A percentile compares a stretch with the other conserved stretches of the same genome.
Evolutionary conservation across 1,140 invertebrate genomes (phyloP).

Genomic region (Tribolium madens): DNA sequence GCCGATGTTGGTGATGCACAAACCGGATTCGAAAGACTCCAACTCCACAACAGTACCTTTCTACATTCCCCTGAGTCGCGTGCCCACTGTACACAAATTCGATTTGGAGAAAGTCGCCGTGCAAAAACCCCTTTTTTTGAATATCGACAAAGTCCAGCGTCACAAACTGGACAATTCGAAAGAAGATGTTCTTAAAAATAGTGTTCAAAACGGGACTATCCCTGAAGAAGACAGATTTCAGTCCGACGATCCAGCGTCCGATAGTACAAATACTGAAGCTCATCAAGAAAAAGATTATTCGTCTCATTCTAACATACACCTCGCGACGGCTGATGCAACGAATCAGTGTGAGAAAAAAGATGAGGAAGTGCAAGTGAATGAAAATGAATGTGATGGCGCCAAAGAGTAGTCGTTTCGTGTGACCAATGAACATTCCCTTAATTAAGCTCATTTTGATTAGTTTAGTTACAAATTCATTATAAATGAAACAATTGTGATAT

Average conservation of each 20-base stretch:
- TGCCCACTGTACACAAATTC: slow-evolving; percentile 11
- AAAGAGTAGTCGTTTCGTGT: slow-evolving; percentile 8
- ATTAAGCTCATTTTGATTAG: neutral
- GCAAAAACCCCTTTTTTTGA: neutral
- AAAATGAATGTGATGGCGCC: slow-evolving; percentile 1
- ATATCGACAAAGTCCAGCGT: neutral
- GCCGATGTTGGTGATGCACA: slow-evolving; percentile 58
- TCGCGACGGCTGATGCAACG: neutral
- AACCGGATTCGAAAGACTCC: slow-evolving; percentile 46
- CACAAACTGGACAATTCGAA: slow-evolving; percentile 18
- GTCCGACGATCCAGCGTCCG: neutral
- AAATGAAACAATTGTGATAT: slow-evolving; percentile 22
- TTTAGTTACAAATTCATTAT: neutral
- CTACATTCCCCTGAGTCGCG: slow-evolving; percentile 21
- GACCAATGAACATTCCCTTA: slow-evolving; percentile 21
- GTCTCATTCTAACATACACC: neutral
- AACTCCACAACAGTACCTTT: neutral
- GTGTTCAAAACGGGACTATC: slow-evolving; percentile 21
- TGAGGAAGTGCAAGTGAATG: neutral
- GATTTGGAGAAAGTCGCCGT: slow-evolving; percentile 9
- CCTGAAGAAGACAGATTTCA: slow-evolving; percentile 9
- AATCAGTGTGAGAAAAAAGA: neutral
- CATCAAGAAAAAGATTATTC: neutral
- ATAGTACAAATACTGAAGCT: slow-evolving; percentile 26
- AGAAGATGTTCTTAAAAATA: slow-evolving; percentile 4